Evolutionary conservation across 2,888 invertebrate species (phyloP).

Genomic region (Timema cristinae): DNA sequence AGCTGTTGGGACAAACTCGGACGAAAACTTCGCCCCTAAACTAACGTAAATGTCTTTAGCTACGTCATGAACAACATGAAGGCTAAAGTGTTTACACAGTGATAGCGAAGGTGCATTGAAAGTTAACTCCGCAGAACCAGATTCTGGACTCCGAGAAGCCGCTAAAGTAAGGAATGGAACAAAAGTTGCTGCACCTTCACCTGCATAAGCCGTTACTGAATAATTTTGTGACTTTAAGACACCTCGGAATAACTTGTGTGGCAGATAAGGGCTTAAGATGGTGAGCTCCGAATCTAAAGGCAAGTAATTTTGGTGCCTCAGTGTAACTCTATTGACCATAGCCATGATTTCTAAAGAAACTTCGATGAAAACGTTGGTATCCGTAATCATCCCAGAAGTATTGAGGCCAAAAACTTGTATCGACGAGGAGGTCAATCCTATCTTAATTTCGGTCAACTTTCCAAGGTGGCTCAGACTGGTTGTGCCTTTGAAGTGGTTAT

Average conservation of each 20-base stretch:
- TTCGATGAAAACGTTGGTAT: conserved; percentile 4
- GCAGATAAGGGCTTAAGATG: conserved; percentile 22
- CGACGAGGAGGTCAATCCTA: not conserved
- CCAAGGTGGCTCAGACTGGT: not conserved
- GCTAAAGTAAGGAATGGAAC: conserved; percentile 20
- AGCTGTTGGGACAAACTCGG: not conserved
- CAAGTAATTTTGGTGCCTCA: conserved; percentile 17
- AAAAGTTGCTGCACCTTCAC: conserved; percentile 15
- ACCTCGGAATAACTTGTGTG: conserved; percentile 16
- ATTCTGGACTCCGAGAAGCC: conserved; percentile 20
- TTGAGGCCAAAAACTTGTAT: not conserved
- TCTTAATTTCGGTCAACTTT: not conserved
- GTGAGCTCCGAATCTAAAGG: conserved; percentile 23
- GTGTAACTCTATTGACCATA: conserved; percentile 1
- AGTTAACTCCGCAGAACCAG: conserved; percentile 16
- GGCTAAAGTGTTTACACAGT: conserved; percentile 14
- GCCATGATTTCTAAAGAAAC: conserved; percentile 16
- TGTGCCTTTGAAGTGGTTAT: not conserved
- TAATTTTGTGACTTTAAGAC: conserved; percentile 16
- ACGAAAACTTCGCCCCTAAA: conserved; percentile 11
- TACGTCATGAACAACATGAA: not conserved
- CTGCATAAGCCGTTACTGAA: conserved; percentile 17
- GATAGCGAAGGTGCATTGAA: conserved; percentile 19
- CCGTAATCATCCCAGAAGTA: not conserved
- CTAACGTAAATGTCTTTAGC: conserved; percentile 9